These are phyloP conservation scores for Aelia acuminata DNA, from an alignment of 2,888 invertebrate genomes.

Conservation along the genomic window DNA sequence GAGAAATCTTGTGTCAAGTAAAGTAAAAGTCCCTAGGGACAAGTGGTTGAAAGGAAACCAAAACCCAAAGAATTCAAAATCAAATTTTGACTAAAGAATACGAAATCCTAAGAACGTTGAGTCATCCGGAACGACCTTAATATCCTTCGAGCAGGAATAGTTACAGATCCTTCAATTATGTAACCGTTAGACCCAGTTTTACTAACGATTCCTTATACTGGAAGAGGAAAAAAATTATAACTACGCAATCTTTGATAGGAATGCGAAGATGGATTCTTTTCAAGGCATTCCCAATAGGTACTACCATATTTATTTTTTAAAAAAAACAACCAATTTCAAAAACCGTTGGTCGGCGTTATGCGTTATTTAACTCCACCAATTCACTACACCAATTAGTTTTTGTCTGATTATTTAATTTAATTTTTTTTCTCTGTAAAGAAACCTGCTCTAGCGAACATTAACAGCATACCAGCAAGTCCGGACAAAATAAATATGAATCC, in stretches of 20 bases:
- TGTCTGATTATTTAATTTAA: too few species aligned
- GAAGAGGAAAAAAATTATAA: not conserved
- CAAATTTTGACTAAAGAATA: not conserved
- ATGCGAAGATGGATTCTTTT: not conserved
- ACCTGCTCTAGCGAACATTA: too few species aligned
- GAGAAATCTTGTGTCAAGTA: not conserved
- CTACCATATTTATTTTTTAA: too few species aligned
- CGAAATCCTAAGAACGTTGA: not conserved
- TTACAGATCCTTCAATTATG: not conserved
- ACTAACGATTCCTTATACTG: conserved; percentile 5
- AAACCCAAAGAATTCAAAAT: not conserved
- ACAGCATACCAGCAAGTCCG: too few species aligned
- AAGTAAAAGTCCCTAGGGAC: not conserved
- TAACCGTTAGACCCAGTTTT: not conserved
- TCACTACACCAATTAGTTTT: too few species aligned
- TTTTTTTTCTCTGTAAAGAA: too few species aligned
- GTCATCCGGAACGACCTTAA: not conserved
- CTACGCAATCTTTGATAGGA: not conserved
- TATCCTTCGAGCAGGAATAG: not conserved
- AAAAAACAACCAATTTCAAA: not conserved
- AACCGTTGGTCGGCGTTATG: too few species aligned
- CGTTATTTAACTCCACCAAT: too few species aligned
- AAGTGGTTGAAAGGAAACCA: not conserved
- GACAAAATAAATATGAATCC: too few species aligned
- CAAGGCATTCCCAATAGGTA: not conserved